Conservation (phyloP, 2,797 vertebrate species). For the Synanceia verrucosa region DNA sequence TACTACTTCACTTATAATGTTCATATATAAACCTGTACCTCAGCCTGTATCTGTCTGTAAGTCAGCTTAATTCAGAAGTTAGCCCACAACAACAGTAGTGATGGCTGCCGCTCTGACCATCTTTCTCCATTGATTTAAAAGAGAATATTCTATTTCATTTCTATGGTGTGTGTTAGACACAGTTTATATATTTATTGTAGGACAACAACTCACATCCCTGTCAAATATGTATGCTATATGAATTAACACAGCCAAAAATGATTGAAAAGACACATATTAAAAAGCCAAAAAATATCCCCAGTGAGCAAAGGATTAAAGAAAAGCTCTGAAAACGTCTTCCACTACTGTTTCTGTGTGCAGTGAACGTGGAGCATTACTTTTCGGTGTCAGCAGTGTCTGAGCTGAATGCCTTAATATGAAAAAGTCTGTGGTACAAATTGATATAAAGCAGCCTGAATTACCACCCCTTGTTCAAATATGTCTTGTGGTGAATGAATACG, state of each 20-base stretch:
- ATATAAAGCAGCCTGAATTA: conserved; percentile 50
- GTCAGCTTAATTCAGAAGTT: background rate
- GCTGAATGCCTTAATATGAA: conserved; percentile 51
- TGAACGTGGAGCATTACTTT: background rate
- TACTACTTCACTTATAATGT: background rate
- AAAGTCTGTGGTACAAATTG: conserved; percentile 31
- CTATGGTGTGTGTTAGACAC: background rate
- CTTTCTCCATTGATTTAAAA: background rate
- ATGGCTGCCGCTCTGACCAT: background rate
- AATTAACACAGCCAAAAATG: background rate
- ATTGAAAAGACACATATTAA: accelerated
- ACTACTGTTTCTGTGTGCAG: background rate
- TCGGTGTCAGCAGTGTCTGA: background rate
- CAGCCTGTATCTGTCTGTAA: accelerated
- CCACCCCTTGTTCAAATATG: background rate
- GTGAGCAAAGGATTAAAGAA: background rate
- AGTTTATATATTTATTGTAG: background rate
- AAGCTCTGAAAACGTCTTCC: background rate
- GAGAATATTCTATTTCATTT: background rate
- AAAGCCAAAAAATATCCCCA: background rate
- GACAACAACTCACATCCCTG: accelerated
- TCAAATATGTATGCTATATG: background rate
- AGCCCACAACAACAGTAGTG: background rate
- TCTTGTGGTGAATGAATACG: background rate
- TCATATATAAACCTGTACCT: background rate